These are phyloP conservation scores for Bombycilla garrulus DNA, from an alignment of 2,113 vertebrate genomes.

Conservation along the genomic window DNA sequence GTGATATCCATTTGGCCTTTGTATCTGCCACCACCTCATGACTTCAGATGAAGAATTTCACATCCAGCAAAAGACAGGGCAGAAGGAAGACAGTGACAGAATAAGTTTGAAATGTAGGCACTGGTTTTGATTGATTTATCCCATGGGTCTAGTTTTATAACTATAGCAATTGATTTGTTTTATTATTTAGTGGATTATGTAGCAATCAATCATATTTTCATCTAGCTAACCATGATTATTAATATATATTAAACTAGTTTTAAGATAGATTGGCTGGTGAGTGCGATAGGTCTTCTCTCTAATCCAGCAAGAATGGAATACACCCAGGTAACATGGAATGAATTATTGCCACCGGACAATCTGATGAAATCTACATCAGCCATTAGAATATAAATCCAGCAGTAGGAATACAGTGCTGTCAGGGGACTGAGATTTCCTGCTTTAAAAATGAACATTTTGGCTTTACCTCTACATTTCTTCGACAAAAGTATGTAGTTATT, in stretches of 20 bases:
- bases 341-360: conserved; percentile 23
- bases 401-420: neutral
- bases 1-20: neutral
- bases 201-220: conserved; percentile 48
- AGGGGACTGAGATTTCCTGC: neutral
- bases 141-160: conserved; percentile 20
- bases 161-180: conserved; percentile 27
- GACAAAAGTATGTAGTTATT: neutral
- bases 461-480: neutral
- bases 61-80: neutral
- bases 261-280: conserved; percentile 17
- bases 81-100: neutral
- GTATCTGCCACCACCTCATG: neutral
- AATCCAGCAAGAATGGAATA: neutral
- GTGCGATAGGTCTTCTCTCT: neutral
- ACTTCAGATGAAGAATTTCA: neutral
- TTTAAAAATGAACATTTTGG: conserved; percentile 17
- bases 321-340: neutral
- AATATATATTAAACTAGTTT: conserved; percentile 55
- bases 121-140: conserved; percentile 42
- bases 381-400: conserved; percentile 11
- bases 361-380: conserved; percentile 34
- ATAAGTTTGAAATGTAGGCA: neutral
- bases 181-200: conserved; percentile 50
- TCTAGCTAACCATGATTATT: conserved; percentile 38